Conservation (phyloP, 1,140 invertebrate species). For the Lasioglossum baleicum region DNA sequence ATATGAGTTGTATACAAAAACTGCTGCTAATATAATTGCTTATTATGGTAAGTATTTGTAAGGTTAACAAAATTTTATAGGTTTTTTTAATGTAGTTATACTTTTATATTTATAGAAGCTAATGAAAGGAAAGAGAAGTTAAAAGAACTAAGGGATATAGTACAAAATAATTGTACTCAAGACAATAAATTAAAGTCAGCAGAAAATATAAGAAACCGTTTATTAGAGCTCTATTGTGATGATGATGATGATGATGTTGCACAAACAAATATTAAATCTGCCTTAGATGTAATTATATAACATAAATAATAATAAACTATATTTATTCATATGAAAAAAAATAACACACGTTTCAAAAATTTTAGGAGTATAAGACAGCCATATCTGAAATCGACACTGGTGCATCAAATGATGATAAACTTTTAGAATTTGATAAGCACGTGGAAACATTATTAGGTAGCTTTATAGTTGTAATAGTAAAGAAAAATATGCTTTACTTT, state of each 20-base stretch:
- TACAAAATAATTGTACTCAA: constrained; percentile 23
- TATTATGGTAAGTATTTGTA: constrained; percentile 53
- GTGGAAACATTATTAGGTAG: constrained; percentile 59
- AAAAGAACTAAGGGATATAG: constrained; percentile 39
- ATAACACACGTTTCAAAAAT: neutral
- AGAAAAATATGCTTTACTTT: neutral
- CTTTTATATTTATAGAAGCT: constrained; percentile 9
- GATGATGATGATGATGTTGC: neutral
- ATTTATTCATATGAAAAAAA: too few species aligned
- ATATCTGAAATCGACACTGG: constrained; percentile 44
- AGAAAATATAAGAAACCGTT: constrained; percentile 16
- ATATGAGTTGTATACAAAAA: constrained; percentile 49
- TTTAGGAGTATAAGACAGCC: constrained; percentile 29
- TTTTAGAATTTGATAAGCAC: constrained; percentile 53
- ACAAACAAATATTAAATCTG: constrained; percentile 21
- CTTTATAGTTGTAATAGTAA: neutral
- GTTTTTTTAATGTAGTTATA: too few species aligned
- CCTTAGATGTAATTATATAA: neutral
- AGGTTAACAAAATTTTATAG: constrained; percentile 38
- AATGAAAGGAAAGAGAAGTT: constrained; percentile 35
- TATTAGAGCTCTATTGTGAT: neutral
- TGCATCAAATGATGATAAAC: constrained; percentile 32
- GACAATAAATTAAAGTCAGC: constrained; percentile 1
- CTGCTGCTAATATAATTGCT: constrained; percentile 53
- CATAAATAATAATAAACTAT: too few species aligned